Percentiles rank a stretch among this genome's conserved stretches.
These are phyloP conservation scores for Pseudachorutes palmiensis DNA, from an alignment of 1,140 invertebrate genomes.

Conservation along the genomic window DNA sequence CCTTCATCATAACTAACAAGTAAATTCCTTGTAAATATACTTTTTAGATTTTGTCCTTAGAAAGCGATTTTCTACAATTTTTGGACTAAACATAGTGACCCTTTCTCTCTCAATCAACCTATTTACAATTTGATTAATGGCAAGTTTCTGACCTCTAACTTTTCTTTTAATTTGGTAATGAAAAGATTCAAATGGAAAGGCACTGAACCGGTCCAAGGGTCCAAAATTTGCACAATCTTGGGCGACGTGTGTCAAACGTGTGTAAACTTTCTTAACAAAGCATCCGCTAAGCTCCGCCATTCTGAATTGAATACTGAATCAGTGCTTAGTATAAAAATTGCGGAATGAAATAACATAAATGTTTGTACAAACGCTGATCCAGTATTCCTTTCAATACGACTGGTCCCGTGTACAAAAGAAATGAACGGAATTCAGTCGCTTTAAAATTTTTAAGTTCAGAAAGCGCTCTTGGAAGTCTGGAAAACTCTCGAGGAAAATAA, in stretches of 20 bases:
- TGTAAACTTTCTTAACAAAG: conserved; percentile 37
- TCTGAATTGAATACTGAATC: conserved; percentile 20
- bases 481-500: conserved; percentile 39
- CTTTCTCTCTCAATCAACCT: conserved; percentile 36
- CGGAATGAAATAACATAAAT: conserved; percentile 44
- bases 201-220: conserved; percentile 39
- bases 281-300: conserved; percentile 37
- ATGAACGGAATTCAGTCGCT: conserved; percentile 46
- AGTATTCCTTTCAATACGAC: conserved; percentile 41
- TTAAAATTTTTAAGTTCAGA: conserved; percentile 43
- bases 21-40: too few species aligned
- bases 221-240: conserved; percentile 40
- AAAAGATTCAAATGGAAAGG: conserved; percentile 43
- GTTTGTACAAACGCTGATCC: conserved; percentile 40
- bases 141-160: conserved; percentile 34
- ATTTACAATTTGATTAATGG: conserved; percentile 39
- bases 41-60: too few species aligned
- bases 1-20: too few species aligned
- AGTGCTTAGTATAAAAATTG: conserved; percentile 40
- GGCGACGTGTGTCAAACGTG: conserved; percentile 40
- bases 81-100: too few species aligned
- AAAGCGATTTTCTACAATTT: too few species aligned
- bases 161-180: conserved; percentile 39
- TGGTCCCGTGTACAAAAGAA: conserved; percentile 45
- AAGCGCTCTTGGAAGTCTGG: conserved; percentile 40